Evolutionary conservation across 2,888 invertebrate genomes (phyloP).

Genomic region (Tuta absoluta): DNA sequence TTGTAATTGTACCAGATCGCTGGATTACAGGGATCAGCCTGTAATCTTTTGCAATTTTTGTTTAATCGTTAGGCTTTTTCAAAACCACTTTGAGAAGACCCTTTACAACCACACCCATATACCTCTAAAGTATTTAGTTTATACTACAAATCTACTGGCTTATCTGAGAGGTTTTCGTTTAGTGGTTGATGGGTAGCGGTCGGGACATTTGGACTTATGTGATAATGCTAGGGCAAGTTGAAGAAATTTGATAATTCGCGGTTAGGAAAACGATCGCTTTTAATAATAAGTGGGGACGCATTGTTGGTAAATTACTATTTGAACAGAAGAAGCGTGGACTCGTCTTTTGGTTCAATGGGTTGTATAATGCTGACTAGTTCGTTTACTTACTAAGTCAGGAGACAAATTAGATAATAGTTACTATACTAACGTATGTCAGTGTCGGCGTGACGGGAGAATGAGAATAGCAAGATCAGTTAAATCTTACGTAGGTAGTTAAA

Average conservation of each 20-base stretch:
- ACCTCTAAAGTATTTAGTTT: neutral
- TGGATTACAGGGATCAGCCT: conserved; percentile 63
- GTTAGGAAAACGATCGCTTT: conserved; percentile 75
- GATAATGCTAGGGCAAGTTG: conserved; percentile 75
- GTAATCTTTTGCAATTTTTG: conserved; percentile 78
- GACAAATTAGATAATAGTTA: too few species aligned
- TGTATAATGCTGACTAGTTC: too few species aligned
- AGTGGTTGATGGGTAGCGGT: conserved; percentile 52
- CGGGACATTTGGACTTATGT: conserved; percentile 79
- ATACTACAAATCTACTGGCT: conserved; percentile 33
- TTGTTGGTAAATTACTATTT: conserved; percentile 65
- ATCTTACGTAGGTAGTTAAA: too few species aligned
- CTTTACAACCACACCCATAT: conserved; percentile 33
- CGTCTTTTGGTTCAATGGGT: conserved; percentile 11
- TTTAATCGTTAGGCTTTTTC: conserved; percentile 69
- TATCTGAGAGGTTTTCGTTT: conserved; percentile 45
- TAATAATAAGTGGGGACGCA: conserved; percentile 74
- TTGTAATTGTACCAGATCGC: conserved; percentile 69
- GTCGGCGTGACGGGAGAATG: too few species aligned
- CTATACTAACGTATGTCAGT: too few species aligned
- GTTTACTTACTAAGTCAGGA: too few species aligned
- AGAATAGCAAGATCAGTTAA: too few species aligned
- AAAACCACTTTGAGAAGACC: conserved; percentile 52
- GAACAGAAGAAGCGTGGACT: conserved; percentile 53
- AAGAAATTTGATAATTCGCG: conserved; percentile 80